Evolutionary conservation across 2,113 vertebrate genomes (phyloP), one percentile per base, ranked within the genome.

Genomic region (Trogon surrucura): DNA sequence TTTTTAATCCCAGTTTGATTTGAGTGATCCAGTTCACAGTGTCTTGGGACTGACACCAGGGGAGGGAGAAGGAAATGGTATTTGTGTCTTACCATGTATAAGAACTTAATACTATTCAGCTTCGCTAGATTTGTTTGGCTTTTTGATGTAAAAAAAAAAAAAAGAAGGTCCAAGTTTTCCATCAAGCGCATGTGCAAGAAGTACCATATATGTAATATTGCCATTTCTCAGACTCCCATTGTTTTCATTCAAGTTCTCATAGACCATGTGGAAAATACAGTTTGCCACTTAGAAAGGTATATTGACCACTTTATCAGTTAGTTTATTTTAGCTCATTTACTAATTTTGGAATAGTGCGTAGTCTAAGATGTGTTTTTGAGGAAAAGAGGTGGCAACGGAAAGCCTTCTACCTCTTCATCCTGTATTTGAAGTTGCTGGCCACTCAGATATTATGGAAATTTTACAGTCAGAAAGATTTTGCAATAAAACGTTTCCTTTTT

Each of bases 1-100:
- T 83, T 91, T 93, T 95, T 77, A 95, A 89, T 92, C 62, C 47
- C 30, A 25, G 66, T 94, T 87, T 79, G 81, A 84, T 93, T 81
- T 79, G 45, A 53, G 32, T 26, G 34, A 60, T 82, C 54, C 17
- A 66, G 36, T 91, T 72, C 61, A 21, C 17, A 48, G 45, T 36
- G 36, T 80, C 16, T 62, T 83, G 41, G 23, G 58, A 66, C 23
- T 80, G 50, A 69, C 54, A 66, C 26, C 19, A 61, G 66, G 12
- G 2, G 5, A 90, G 79, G 30, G 36, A 83, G 82, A 80, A 53
- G 17, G 16, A 79, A 79, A 41, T 51, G 13, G 38, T 25, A 29
- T 91, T 89, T 88, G 3, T 67, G 34, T 70, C 62, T 77, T 85
- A 8, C 7, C 30, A 22, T 10, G 3, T 23, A 8, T 85, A 54